A percentile compares a stretch with the other conserved stretches of the same genome.
These are phyloP conservation scores for Piezodorus guildinii DNA, from an alignment of 1,140 invertebrate species.

Conservation along the genomic window DNA sequence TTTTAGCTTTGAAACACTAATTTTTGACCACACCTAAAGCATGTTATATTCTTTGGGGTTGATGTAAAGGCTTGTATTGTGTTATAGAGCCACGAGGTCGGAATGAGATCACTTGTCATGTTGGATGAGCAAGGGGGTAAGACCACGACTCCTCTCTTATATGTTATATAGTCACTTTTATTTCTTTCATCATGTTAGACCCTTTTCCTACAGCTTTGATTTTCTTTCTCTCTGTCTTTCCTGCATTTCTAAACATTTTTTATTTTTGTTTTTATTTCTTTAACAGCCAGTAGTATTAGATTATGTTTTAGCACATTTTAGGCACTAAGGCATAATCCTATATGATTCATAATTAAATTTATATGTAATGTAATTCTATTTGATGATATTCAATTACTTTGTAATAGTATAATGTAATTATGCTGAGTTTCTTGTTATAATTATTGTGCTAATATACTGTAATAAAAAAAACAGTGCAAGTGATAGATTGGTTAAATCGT, in stretches of 20 bases:
- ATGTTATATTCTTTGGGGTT: slow-evolving; percentile 13
- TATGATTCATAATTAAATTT: no score
- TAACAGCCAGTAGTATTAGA: slow-evolving; percentile 12
- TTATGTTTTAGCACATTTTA: slow-evolving; percentile 6
- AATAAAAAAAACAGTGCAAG: no score
- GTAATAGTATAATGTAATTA: no score
- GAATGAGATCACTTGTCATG: slow-evolving; percentile 88
- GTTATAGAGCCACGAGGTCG: slow-evolving; percentile 84
- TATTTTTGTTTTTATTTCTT: slow-evolving; percentile 20
- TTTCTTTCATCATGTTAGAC: slow-evolving; percentile 23
- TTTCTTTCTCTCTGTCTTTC: slow-evolving; percentile 13
- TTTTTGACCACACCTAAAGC: neutral
- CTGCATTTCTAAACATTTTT: slow-evolving; percentile 21
- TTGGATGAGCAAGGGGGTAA: slow-evolving; percentile 93
- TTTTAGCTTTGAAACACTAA: neutral
- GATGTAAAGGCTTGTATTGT: slow-evolving; percentile 27
- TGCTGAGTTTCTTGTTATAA: no score
- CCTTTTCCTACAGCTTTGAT: slow-evolving; percentile 4
- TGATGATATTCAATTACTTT: no score
- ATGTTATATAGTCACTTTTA: slow-evolving; percentile 26
- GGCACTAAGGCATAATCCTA: no score
- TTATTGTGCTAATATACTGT: no score
- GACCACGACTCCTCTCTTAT: slow-evolving; percentile 34
- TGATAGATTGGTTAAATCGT: no score
- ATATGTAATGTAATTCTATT: no score